Evolutionary conservation across 2,797 vertebrate species (phyloP), one percentile per base, ranked within the genome.

Genomic region (Lacerta agilis): DNA sequence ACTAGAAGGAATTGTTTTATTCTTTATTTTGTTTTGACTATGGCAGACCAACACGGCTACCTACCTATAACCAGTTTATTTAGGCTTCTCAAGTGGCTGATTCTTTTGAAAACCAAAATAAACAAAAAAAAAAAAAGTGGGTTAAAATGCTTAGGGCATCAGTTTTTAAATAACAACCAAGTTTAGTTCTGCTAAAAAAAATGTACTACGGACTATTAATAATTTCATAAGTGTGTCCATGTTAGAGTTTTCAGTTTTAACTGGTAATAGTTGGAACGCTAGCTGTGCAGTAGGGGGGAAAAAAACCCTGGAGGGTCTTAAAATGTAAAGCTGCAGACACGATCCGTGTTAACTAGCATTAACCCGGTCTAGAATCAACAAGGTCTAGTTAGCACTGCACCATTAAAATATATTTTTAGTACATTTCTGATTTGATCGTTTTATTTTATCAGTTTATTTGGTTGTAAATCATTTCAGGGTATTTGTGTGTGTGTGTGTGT

Each of bases 91-190:
- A 86, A 86, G 82, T 4, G 5, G 9, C 71, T 18, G 17, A 71
- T 41, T 82, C 79, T 86, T 89, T 29, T 20, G 33, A 76, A 85
- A 80, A 66, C 43, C 43, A 66, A 76, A 73, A 33, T 85, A 71
- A 61, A 49, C n/a, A 58, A 77, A n/a, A 55, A 13, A 45, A 49
- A 11, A 45, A 49, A 11, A 55, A 58, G 45, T 78, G 61, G 72
- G 72, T 78, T 83, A 36, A 76, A 25, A 75, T 76, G 79, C 69
- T 82, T 78, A 69, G 20, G 45, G 45, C 77, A 66, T 80, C 87
- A 66, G 17, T 85, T 20, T 27, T 64, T 66, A 84, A 88, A 84
- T 84, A 55, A 45, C 67, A 82, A 41, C 25, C 36, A 45, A 43
- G 23, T 58, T 45, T 69, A 45, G 29, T 27, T 49, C n/a, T 23